Conservation (phyloP, 2,113 vertebrate species). For the Engystomops pustulosus region DNA sequence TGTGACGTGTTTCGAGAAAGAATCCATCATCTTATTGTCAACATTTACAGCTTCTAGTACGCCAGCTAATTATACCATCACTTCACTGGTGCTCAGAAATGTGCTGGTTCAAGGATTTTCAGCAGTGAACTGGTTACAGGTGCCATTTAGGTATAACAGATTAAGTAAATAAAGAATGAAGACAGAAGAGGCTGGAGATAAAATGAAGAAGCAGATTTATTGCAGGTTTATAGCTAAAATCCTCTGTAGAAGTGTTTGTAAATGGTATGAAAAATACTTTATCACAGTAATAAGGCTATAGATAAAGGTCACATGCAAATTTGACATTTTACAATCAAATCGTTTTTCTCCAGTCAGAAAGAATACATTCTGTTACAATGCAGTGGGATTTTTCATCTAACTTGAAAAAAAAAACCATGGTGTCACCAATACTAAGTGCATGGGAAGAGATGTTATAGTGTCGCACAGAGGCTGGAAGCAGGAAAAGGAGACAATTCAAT, state of each 20-base stretch:
- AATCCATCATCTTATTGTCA: background rate
- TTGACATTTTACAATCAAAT: constrained; percentile 72
- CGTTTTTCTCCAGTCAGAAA: constrained; percentile 66
- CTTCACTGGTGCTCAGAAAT: background rate
- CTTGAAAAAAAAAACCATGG: background rate
- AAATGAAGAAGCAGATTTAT: constrained; percentile 47
- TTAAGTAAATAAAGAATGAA: constrained; percentile 25
- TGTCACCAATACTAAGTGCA: background rate
- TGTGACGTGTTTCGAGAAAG: background rate
- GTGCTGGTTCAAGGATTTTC: background rate
- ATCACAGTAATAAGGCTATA: constrained; percentile 65
- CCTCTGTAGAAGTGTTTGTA: constrained; percentile 59
- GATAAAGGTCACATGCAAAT: constrained; percentile 76
- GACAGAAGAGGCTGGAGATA: constrained; percentile 16
- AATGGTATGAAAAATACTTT: constrained; percentile 64
- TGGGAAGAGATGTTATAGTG: background rate
- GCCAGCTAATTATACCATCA: background rate
- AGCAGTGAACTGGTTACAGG: constrained; percentile 1
- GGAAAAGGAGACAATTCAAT: background rate
- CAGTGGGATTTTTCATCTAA: constrained; percentile 55
- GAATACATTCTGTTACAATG: constrained; percentile 68
- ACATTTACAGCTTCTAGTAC: background rate
- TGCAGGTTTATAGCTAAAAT: constrained; percentile 54
- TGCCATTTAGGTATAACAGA: constrained; percentile 7
- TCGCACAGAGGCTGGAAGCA: background rate